Evolutionary conservation across 1,140 invertebrate species (phyloP).

Genomic region (Ostrea edulis): DNA sequence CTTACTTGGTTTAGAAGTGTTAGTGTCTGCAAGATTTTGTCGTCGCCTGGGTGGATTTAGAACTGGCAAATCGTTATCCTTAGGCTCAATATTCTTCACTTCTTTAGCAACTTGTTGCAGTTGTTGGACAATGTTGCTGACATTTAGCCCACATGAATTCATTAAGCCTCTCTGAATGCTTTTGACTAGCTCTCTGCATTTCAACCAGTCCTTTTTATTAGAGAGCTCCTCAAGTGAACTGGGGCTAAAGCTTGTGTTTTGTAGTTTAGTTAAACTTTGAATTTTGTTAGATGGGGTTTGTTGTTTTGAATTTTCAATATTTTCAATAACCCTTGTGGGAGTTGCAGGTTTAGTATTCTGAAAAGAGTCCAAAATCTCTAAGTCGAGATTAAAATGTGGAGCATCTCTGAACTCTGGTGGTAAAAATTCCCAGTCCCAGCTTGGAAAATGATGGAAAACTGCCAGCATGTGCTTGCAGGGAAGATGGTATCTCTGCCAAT

Average conservation of each 20-base stretch:
- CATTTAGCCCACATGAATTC: conserved; percentile 20
- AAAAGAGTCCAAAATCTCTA: neutral
- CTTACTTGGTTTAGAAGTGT: too few relatives aligned
- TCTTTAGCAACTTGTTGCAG: conserved; percentile 19
- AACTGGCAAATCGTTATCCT: neutral
- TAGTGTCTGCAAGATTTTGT: too few relatives aligned
- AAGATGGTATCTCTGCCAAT: conserved; percentile 37
- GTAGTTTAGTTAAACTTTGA: too few relatives aligned
- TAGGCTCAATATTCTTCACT: conserved; percentile 7
- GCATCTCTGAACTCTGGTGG: neutral
- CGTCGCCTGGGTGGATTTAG: neutral
- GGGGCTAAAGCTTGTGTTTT: too few relatives aligned
- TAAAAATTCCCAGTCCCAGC: conserved; percentile 24
- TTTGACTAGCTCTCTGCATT: conserved; percentile 19
- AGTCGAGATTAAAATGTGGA: conserved; percentile 39
- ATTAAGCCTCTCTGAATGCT: neutral
- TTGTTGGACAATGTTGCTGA: conserved; percentile 16
- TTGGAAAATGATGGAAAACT: conserved; percentile 21
- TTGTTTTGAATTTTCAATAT: too few relatives aligned
- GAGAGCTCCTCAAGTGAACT: neutral
- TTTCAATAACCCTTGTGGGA: too few relatives aligned
- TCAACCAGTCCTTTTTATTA: neutral
- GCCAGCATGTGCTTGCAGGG: conserved; percentile 51
- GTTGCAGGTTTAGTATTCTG: neutral
- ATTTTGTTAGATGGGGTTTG: too few relatives aligned